Base-by-base conservation (phyloP, 30 jellyfish, hydroid and myxozoan genomes). In the Hydractinia echinata region DNA sequence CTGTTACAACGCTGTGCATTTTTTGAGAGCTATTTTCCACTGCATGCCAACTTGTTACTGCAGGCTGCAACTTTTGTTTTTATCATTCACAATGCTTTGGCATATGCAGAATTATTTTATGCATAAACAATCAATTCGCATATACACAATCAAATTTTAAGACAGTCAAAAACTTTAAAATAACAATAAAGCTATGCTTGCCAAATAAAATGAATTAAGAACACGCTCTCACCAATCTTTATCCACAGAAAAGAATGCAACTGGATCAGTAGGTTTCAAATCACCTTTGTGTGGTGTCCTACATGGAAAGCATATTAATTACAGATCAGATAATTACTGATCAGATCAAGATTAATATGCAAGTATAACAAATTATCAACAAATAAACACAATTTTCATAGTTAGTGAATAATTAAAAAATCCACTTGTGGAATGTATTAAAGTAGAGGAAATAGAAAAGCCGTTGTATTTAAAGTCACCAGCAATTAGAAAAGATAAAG, bases 211-310 rank as follows among this genome's bases (percentile, higher is more conserved):
- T 39, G 13, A n/a, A n/a, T 9, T 73, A 50, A n/a, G 4, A 10
- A 49, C 73, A 10, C n/a, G 76, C 9, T 55, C 95, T 61, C 61
- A 93, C 99, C 99, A 93, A 21, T 93, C 96, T 68, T 87, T 87
- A 66, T 87, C 96, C 20, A 93, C 60, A 13, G 84, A 21, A 52
- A 93, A 93, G 70, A 74, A 93, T 0, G 89, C 96, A 39, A 93
- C 95, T 4, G 99, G 99, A 39, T 87, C 99, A 51, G 71, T 80
- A 5, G 81, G 89, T 56, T 71, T 85, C 21, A 88, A 90, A 50
- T 77, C 87, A 18, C 55, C 54, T 73, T 91, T 91, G 51, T 68
- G 54, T 53, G 8, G 10, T n/a, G 19, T 64, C 74, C 74, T 64
- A 58, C 19, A 58, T 11, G 19, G 1, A 58, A 30, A 30, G 2